Percentiles rank a stretch among this genome's conserved stretches.
Conservation (phyloP, 2,888 invertebrate genomes). For the Carpatolechia fugitivella region DNA sequence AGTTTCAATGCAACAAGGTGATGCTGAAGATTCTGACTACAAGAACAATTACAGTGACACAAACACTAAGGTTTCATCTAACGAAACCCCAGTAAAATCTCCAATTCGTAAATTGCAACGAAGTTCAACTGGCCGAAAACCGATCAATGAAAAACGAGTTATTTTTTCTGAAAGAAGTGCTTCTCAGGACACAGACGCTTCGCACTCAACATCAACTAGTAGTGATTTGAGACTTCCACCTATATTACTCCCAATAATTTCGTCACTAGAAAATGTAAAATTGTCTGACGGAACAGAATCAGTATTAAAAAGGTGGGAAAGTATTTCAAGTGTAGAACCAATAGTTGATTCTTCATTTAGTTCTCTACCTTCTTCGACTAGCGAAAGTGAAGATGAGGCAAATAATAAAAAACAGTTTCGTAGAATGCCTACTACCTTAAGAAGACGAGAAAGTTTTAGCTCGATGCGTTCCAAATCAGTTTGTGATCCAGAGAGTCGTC, state of each 20-base stretch:
- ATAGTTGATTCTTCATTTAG: constrained; percentile 84
- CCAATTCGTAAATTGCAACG: constrained; percentile 57
- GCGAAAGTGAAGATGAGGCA: constrained; percentile 69
- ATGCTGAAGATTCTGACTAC: constrained; percentile 53
- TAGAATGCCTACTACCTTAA: constrained; percentile 61
- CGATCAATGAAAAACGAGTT: constrained; percentile 66
- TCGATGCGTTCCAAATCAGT: constrained; percentile 70
- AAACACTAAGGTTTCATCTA: constrained; percentile 34
- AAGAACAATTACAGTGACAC: constrained; percentile 49
- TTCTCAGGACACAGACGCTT: constrained; percentile 82
- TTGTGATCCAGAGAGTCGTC: constrained; percentile 69
- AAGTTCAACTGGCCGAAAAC: constrained; percentile 67
- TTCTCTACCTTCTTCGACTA: constrained; percentile 75
- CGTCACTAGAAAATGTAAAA: constrained; percentile 79
- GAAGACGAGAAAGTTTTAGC: constrained; percentile 62
- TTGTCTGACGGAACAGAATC: constrained; percentile 60
- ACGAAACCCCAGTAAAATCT: constrained; percentile 40
- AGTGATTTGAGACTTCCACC: constrained; percentile 84
- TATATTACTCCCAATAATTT: constrained; percentile 84
- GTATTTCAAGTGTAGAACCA: constrained; percentile 85
- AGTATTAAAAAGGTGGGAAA: constrained; percentile 77
- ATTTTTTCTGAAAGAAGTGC: constrained; percentile 76
- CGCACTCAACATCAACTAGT: constrained; percentile 79
- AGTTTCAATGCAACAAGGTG: constrained; percentile 47
- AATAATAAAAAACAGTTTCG: constrained; percentile 58